These are phyloP conservation scores for Oikopleura albicans DNA, from an alignment of 23 tunicate genomes.

Conservation along the genomic window DNA sequence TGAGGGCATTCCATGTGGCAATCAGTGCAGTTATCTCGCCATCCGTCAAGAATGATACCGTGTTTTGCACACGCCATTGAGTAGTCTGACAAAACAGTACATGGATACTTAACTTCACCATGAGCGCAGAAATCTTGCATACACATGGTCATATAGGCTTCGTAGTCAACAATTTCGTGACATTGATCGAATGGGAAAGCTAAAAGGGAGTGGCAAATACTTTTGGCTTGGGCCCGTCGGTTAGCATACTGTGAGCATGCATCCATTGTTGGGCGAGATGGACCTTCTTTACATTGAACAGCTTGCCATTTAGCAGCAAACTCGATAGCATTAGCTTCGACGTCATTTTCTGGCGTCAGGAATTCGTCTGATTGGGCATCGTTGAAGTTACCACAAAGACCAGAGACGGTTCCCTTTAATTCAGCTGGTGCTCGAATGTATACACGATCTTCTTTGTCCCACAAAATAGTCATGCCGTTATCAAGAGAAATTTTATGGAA, in stretches of 20 bases:
- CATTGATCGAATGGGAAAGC: conserved; percentile 65
- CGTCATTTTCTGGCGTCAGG: conserved; percentile 20
- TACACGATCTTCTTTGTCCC: conserved; percentile 64
- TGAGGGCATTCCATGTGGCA: conserved; percentile 20
- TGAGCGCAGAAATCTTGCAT: conserved; percentile 19
- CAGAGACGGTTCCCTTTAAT: conserved; percentile 62
- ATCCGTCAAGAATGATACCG: conserved; percentile 20
- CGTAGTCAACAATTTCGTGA: conserved; percentile 85
- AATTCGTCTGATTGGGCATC: conserved; percentile 21
- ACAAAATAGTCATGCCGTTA: conserved; percentile 90
- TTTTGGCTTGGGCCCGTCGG: conserved; percentile 33
- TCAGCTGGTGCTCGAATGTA: conserved; percentile 71
- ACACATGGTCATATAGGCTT: conserved; percentile 21
- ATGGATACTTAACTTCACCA: conserved; percentile 10
- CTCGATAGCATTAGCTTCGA: conserved; percentile 19
- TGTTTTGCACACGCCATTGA: conserved; percentile 20
- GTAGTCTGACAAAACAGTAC: conserved; percentile 14
- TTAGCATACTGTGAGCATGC: conserved; percentile 21
- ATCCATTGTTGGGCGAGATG: neutral
- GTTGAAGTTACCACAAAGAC: conserved; percentile 96
- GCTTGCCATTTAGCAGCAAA: conserved; percentile 25
- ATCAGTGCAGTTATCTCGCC: conserved; percentile 19
- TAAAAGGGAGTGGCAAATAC: conserved; percentile 35
- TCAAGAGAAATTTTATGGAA: conserved; percentile 90
- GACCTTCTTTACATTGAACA: conserved; percentile 3